A percentile compares a stretch with the other conserved stretches of the same genome.
Evolutionary conservation across 2,113 vertebrate genomes (phyloP).

Genomic region (Galemys pyrenaicus): DNA sequence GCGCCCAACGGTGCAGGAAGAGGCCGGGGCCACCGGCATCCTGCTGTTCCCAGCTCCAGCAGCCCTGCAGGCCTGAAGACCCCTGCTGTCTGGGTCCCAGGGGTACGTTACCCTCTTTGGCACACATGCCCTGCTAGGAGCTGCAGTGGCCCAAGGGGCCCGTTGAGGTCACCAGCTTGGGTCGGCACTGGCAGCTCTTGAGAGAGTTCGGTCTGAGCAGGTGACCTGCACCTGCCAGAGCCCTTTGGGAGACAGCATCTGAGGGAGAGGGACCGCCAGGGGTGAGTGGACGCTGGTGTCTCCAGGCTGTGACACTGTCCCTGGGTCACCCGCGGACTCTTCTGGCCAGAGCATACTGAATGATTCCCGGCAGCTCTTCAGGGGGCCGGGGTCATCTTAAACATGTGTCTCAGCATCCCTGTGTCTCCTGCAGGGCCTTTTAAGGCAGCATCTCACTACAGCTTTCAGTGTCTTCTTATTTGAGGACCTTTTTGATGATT

Average conservation of each 20-base stretch:
- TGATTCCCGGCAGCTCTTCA: neutral
- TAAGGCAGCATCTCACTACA: neutral
- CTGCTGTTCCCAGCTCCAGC: neutral
- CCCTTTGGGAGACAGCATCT: neutral
- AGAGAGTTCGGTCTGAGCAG: neutral
- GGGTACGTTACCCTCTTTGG: neutral
- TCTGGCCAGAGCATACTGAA: neutral
- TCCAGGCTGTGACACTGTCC: neutral
- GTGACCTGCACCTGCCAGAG: neutral
- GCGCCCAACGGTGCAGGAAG: fast-evolving
- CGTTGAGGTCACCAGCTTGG: neutral
- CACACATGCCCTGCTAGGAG: neutral
- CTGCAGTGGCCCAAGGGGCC: neutral
- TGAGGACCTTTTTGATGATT: neutral
- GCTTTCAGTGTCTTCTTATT: neutral
- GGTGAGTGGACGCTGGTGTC: fast-evolving
- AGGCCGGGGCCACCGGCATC: neutral
- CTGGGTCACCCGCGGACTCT: neutral
- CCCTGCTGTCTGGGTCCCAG: neutral
- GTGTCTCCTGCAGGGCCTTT: neutral
- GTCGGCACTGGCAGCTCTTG: neutral
- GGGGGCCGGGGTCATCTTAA: neutral
- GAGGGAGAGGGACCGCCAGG: neutral
- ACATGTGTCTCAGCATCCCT: neutral
- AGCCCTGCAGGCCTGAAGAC: neutral